Base-by-base conservation (phyloP, 2,797 vertebrate genomes). In the Falco novaeseelandiae region DNA sequence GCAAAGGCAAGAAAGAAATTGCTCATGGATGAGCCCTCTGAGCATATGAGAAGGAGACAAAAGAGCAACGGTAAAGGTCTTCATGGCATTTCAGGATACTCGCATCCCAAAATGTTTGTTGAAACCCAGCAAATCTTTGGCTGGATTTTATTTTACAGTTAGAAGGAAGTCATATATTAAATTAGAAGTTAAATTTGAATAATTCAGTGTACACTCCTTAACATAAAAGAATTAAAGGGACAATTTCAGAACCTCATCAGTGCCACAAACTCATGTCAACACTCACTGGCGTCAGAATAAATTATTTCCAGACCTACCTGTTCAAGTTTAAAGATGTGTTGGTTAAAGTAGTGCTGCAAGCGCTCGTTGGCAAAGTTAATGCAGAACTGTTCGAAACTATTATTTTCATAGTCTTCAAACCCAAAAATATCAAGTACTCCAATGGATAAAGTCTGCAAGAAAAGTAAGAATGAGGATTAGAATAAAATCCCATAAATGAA, bases 301-400 rank as follows among this genome's bases (percentile, higher is more conserved):
- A 2, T 40, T 49, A 19, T 44, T 82, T 58, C 17, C 51, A 84
- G 80, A 91, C 98, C 97, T 87, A 99, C 99, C 97, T 99, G 99
- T 87, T 99, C 99, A 6, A 99, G 98, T 94, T 99, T 99, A 96
- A 99, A 99, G 96, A 99, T 99, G 98, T 99, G 99, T 81, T 99
- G 99, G 98, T 99, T 99, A 96, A 99, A 99, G 97, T 99, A 99
- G 97, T 99, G 99, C 97, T 99, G 99, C 65, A 99, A 98, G 76
- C 99, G 99, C 87, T 99, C 99, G 8, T 99, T 99, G 96, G 99
- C 99, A 42, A 99, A 99, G 98, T 99, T 99, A 96, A 99, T 99
- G 98, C 99, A 99, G 98, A 99, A 99, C 89, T 99, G 99, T 70
- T 99, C 99, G 57, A 99, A 99, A 97, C 99, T 99, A 96, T 99